Conservation (phyloP, 1,140 invertebrate genomes). For the Eciton burchellii region DNA sequence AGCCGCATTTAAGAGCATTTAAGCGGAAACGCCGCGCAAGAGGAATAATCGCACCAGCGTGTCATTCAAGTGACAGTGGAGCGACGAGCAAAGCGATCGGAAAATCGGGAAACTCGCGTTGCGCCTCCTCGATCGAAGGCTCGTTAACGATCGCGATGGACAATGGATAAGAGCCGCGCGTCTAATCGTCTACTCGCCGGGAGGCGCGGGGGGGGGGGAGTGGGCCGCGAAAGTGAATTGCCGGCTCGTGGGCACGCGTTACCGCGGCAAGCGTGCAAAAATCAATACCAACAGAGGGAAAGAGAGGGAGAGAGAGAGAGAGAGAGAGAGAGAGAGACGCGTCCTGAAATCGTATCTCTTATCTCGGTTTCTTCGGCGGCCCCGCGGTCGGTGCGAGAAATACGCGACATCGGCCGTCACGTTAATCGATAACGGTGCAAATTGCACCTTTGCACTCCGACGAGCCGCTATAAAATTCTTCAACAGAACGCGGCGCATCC, state of each 20-base stretch:
- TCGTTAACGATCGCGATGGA: slow-evolving; percentile 68
- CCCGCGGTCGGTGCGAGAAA: too few species aligned
- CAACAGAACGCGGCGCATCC: background rate
- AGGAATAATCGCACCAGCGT: slow-evolving; percentile 11
- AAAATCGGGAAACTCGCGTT: slow-evolving; percentile 67
- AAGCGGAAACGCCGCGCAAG: background rate
- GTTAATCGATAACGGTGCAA: background rate
- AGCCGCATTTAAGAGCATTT: background rate
- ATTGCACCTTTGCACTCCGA: background rate
- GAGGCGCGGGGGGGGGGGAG: slow-evolving; percentile 54
- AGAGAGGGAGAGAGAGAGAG: too few species aligned
- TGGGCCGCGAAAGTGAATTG: slow-evolving; percentile 68
- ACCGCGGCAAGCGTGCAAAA: slow-evolving; percentile 64
- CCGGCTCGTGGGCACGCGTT: slow-evolving; percentile 51
- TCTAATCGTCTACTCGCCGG: slow-evolving; percentile 65
- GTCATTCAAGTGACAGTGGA: slow-evolving; percentile 13
- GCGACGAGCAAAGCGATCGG: slow-evolving; percentile 51
- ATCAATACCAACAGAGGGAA: slow-evolving; percentile 68
- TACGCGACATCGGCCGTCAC: too few species aligned
- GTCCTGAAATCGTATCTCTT: slow-evolving; percentile 52
- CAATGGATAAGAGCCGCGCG: slow-evolving; percentile 63
- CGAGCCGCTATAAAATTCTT: background rate
- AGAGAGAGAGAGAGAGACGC: too few species aligned
- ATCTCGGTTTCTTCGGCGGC: slow-evolving; percentile 13
- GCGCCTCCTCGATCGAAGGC: slow-evolving; percentile 60